A percentile compares a stretch with the other conserved stretches of the same genome.
Conservation (phyloP, 2,113 vertebrate genomes). For the Tragelaphus buxtoni region DNA sequence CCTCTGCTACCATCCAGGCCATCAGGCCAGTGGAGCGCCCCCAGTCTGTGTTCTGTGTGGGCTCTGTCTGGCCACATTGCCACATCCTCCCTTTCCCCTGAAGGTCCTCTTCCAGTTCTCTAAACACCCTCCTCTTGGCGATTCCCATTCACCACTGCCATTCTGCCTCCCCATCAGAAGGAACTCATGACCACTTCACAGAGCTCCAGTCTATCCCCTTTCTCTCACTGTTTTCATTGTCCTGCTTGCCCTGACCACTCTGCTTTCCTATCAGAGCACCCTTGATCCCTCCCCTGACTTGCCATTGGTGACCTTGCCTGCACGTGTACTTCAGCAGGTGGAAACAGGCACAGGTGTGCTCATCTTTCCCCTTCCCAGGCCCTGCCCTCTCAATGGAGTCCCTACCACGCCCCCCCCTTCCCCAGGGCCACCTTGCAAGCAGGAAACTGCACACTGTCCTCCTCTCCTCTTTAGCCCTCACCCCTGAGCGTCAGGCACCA, state of each 20-base stretch:
- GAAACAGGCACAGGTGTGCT: no score
- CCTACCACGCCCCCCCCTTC: no score
- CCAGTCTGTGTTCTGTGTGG: neutral
- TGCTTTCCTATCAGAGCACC: neutral
- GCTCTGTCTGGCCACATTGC: neutral
- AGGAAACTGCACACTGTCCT: no score
- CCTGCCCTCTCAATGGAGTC: no score
- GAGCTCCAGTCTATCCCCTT: neutral
- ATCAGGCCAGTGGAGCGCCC: neutral
- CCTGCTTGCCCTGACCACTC: neutral
- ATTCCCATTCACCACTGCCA: neutral
- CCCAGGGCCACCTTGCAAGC: no score
- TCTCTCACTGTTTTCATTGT: neutral
- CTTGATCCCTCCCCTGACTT: neutral
- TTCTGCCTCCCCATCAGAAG: neutral
- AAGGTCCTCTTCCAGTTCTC: neutral
- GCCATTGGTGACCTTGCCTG: no score
- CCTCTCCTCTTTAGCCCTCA: no score
- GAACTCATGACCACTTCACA: neutral
- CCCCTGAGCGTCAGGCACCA: no score
- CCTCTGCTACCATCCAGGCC: neutral
- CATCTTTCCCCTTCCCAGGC: no score
- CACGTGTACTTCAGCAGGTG: no score
- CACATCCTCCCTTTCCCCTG: neutral
- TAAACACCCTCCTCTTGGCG: neutral